Percentiles rank a stretch among this genome's conserved stretches.
Evolutionary conservation across 2,113 vertebrate genomes (phyloP).

Genomic region (Cyrtonyx montezumae): DNA sequence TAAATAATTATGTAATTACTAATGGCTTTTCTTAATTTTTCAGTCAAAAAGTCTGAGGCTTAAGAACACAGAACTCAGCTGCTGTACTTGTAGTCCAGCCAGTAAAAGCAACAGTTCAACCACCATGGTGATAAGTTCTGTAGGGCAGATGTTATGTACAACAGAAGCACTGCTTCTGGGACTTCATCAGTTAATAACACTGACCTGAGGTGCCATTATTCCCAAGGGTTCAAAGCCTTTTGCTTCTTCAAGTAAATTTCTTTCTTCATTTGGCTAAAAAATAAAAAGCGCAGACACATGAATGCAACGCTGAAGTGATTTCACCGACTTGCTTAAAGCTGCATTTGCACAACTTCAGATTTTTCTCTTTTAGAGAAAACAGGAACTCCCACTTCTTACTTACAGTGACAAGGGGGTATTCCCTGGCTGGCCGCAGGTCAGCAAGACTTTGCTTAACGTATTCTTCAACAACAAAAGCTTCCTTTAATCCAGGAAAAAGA

Average conservation of each 20-base stretch:
- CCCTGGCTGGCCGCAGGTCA: slow-evolving; percentile 84
- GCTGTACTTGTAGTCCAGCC: not conserved
- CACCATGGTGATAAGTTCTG: not conserved
- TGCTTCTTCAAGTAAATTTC: slow-evolving; percentile 93
- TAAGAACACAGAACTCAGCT: not conserved
- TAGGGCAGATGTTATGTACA: not conserved
- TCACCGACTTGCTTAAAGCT: not conserved
- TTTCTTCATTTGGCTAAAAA: slow-evolving; percentile 93
- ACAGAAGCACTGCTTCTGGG: not conserved
- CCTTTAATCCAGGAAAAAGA: slow-evolving; percentile 94
- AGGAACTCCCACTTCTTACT: slow-evolving; percentile 42
- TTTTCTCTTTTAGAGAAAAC: not conserved
- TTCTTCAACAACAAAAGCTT: slow-evolving; percentile 92
- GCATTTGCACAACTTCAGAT: not conserved
- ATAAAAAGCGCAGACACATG: not conserved
- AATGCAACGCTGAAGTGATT: not conserved
- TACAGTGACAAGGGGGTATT: slow-evolving; percentile 94
- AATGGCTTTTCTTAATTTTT: not conserved
- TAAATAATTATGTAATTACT: not conserved
- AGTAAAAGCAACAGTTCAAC: not conserved
- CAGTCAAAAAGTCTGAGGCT: not conserved
- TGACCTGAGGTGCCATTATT: slow-evolving; percentile 77
- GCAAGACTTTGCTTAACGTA: slow-evolving; percentile 86
- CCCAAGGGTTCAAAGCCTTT: slow-evolving; percentile 86
- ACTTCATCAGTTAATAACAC: slow-evolving; percentile 10